phyloP scores from a whole-genome alignment of 2,888 invertebrate genomes.

The Aleiodes alternator region DNA sequence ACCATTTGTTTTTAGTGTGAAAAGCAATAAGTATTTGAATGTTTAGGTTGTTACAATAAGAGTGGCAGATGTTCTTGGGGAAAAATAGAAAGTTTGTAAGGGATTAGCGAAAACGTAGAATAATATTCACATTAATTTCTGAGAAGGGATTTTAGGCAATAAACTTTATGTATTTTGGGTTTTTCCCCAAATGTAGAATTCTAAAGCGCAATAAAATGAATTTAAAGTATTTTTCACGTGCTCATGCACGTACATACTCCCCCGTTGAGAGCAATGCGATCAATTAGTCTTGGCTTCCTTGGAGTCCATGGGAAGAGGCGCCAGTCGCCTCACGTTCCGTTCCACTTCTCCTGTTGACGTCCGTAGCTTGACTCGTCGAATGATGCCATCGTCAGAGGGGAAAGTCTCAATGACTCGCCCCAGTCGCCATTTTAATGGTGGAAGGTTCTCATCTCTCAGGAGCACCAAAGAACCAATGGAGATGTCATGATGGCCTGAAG shows the following conservation, averaged over 20 bases:
- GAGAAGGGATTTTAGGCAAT: no score
- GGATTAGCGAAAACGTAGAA: no score
- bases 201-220: no score
- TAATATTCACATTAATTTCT: no score
- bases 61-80: no score
- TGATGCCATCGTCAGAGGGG: conserved; percentile 48
- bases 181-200: no score
- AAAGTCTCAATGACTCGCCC: conserved; percentile 20
- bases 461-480: conserved; percentile 34
- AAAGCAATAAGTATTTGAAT: no score
- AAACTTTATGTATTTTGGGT: no score
- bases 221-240: no score
- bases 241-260: conserved; percentile 18
- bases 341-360: neutral
- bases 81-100: no score
- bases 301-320: neutral
- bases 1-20: no score
- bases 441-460: conserved; percentile 26
- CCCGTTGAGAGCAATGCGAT: conserved; percentile 2
- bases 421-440: conserved; percentile 34
- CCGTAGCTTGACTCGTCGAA: neutral
- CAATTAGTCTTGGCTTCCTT: neutral
- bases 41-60: no score
- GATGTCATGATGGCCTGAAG: conserved; percentile 16
- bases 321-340: neutral